These are phyloP conservation scores for Oscheius sp. DNA, from an alignment of 2,888 invertebrate genomes.

Conservation along the genomic window DNA sequence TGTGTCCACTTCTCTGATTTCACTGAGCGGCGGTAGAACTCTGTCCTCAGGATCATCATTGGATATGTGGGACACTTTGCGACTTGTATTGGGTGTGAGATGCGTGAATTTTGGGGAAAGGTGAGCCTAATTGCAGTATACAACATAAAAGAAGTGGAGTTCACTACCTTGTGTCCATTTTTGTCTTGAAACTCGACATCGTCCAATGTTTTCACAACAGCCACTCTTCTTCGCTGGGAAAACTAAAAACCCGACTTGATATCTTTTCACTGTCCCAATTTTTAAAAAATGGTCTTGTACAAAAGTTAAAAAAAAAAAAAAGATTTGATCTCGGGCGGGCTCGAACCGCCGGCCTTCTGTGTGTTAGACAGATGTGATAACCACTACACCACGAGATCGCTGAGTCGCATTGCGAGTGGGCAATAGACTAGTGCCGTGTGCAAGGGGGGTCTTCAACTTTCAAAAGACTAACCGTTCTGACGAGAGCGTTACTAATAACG, in stretches of 20 bases:
- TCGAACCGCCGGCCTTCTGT: slow-evolving; percentile 62
- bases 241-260: slow-evolving; percentile 50
- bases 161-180: slow-evolving; percentile 19
- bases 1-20: not conserved
- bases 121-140: not conserved
- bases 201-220: slow-evolving; percentile 61
- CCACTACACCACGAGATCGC: slow-evolving; percentile 10
- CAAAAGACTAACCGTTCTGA: slow-evolving; percentile 59
- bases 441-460: not conserved
- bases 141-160: not conserved
- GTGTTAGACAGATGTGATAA: slow-evolving; percentile 19
- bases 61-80: slow-evolving; percentile 40
- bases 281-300: not conserved
- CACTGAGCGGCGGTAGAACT: slow-evolving; percentile 1
- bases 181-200: slow-evolving; percentile 53
- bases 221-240: slow-evolving; percentile 63
- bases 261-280: no score
- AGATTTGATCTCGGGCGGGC: slow-evolving; percentile 57
- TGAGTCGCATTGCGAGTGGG: not conserved
- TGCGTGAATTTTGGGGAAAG: slow-evolving; percentile 33
- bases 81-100: slow-evolving; percentile 39
- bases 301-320: slow-evolving; percentile 3
- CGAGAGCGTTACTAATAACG: slow-evolving; percentile 63
- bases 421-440: not conserved
- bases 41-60: slow-evolving; percentile 7